Evolutionary conservation across 2,113 vertebrate genomes (phyloP).

Genomic region (Engystomops pustulosus): DNA sequence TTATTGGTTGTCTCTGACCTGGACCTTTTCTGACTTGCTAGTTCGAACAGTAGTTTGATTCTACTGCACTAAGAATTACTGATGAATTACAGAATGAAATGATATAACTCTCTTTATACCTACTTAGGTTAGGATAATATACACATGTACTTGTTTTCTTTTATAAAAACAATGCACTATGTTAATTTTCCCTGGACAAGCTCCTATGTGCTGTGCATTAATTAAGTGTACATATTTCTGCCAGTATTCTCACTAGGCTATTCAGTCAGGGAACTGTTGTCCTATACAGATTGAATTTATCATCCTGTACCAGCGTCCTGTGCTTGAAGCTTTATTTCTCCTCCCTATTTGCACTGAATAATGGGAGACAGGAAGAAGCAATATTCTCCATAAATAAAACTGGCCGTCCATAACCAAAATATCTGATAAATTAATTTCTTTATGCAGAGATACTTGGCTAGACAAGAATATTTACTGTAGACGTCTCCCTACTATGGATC

Average conservation of each 20-base stretch:
- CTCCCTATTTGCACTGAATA: conserved; percentile 1
- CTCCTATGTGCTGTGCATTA: too few relatives aligned
- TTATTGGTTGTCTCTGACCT: too few relatives aligned
- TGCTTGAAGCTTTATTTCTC: not conserved
- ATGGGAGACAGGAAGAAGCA: not conserved
- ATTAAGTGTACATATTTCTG: too few relatives aligned
- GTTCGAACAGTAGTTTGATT: too few relatives aligned
- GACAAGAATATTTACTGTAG: not conserved
- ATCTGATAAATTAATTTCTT: not conserved
- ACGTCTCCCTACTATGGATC: not conserved
- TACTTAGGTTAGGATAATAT: too few relatives aligned
- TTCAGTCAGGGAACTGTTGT: not conserved
- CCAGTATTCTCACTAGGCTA: not conserved
- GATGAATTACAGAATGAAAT: too few relatives aligned
- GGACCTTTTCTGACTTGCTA: too few relatives aligned
- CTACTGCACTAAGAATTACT: too few relatives aligned
- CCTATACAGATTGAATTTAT: not conserved
- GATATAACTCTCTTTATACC: too few relatives aligned
- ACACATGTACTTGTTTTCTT: too few relatives aligned
- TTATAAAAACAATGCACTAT: too few relatives aligned
- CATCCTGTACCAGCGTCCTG: not conserved
- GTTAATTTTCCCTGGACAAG: too few relatives aligned
- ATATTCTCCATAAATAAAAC: not conserved
- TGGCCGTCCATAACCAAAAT: not conserved
- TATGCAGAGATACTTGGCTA: not conserved